Conservation (phyloP, 2,888 invertebrate genomes). For the Microctonus aethiopoides region DNA sequence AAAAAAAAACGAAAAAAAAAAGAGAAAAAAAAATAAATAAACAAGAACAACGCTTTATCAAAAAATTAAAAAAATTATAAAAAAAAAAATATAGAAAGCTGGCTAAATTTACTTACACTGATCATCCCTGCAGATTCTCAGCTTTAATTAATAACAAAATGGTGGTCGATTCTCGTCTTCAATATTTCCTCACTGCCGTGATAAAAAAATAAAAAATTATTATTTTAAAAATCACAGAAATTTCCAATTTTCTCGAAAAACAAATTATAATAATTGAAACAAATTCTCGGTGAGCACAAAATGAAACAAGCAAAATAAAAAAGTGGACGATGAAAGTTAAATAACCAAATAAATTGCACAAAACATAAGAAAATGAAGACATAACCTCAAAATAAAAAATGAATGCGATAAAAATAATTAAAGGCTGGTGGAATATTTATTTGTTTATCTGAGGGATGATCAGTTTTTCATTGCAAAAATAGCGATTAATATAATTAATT, state of each 20-base stretch:
- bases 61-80: background rate
- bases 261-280: background rate
- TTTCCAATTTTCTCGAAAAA: background rate
- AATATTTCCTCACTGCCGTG: slow-evolving; percentile 14
- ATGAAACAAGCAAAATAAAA: slow-evolving; percentile 30
- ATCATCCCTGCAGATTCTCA: background rate
- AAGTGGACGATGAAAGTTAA: slow-evolving; percentile 13
- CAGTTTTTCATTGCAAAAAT: slow-evolving; percentile 14
- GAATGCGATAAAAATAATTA: no score
- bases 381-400: background rate
- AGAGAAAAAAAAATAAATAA: background rate
- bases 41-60: background rate
- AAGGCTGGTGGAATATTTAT: no score
- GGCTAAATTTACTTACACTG: background rate
- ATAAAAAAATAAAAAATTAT: background rate
- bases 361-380: slow-evolving; percentile 6
- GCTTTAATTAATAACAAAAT: background rate
- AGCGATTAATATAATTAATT: background rate
- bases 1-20: background rate
- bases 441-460: background rate
- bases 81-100: background rate
- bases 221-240: background rate
- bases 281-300: slow-evolving; percentile 39
- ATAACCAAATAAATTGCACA: background rate
- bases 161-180: slow-evolving; percentile 1